Base-by-base conservation (phyloP, 2,888 invertebrate species). In the Ectemnius continuus region DNA sequence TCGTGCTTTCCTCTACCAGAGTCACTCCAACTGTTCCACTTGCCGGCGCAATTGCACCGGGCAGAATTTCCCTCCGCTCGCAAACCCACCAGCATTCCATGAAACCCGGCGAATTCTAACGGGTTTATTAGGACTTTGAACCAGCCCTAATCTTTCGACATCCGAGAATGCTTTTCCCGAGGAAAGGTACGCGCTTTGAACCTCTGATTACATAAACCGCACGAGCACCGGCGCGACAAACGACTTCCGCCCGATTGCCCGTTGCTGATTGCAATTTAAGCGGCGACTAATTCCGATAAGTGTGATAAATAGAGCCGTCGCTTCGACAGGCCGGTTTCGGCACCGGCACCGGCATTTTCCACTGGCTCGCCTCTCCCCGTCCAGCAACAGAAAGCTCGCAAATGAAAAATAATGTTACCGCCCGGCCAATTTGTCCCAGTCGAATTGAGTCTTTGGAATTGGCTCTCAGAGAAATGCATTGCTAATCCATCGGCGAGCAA, bases 91-190 rank as follows among this genome's bases (percentile, higher is more conserved):
- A 47, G 59, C 16, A 59, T 58, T 56, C 47, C 60, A 45, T 56
- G 23, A n/a, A 57, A 61, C 18, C 52, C 52, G 23, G 64, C 6
- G 60, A 71, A 70, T 73, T 70, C 76, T 81, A 82, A 81, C 69
- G 60, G 66, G 74, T 74, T 74, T 72, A 79, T 79, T 74, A 74
- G 71, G 58, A 57, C 64, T 67, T 48, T 70, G 57, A 65, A 6
- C 48, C 61, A 59, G 28, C 36, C 36, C 11, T 68, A 67, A 68
- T 70, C 82, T 81, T 74, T 79, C 79, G 63, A 76, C 80, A 70
- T 72, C 69, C 60, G 52, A 1, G 14, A 52, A 16, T 16, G 52
- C 14, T 14, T 16, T 16, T 16, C 52, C n/a, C 16, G 1, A 13
- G n/a, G 8, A 61, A 75, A 60, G 61, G 80, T 62, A 66, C 46